Conservation (phyloP, 2,797 vertebrate genomes). For the Otolemur crassicaudatus region DNA sequence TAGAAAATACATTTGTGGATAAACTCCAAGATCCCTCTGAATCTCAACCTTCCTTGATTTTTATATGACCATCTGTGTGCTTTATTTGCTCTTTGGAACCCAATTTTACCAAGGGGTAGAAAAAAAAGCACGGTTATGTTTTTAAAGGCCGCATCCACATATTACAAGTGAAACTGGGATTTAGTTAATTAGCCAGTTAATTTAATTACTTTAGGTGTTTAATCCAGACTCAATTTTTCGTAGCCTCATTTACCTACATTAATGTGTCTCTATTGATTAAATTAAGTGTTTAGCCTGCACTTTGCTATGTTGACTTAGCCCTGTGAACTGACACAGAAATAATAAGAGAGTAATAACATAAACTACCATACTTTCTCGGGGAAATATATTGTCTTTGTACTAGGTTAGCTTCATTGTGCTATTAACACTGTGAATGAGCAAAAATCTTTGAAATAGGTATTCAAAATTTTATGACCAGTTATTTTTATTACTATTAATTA, state of each 20-base stretch:
- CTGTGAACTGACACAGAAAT: neutral
- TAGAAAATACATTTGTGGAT: neutral
- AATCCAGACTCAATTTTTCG: constrained; percentile 59
- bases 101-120: neutral
- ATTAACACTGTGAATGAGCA: neutral
- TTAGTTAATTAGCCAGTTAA: constrained; percentile 52
- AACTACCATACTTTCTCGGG: neutral
- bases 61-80: neutral
- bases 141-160: neutral
- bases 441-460: neutral
- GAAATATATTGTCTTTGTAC: neutral
- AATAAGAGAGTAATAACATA: neutral
- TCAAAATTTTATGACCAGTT: neutral
- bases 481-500: neutral
- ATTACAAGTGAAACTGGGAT: neutral
- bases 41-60: neutral
- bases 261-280: constrained; percentile 42
- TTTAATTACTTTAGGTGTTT: constrained; percentile 32
- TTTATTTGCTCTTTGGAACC: constrained; percentile 16
- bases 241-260: constrained; percentile 38
- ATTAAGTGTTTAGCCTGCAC: constrained; percentile 47
- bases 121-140: too few relatives aligned
- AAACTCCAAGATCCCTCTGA: neutral
- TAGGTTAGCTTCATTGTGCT: neutral
- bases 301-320: constrained; percentile 20